Evolutionary conservation across 2,113 vertebrate species (phyloP), one percentile per base, ranked within the genome.

Genomic region (Lycaon pictus): DNA sequence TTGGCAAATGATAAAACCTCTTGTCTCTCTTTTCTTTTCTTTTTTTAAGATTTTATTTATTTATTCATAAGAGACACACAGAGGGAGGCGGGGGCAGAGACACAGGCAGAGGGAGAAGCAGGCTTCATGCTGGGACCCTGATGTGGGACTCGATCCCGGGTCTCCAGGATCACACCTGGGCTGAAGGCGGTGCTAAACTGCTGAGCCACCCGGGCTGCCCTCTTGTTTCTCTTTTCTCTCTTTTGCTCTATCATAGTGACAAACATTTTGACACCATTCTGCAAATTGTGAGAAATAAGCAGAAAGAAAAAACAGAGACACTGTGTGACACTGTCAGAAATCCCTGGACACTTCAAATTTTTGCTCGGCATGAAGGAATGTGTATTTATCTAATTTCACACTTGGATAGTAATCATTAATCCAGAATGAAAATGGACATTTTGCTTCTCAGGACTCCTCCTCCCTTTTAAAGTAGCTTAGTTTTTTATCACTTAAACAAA

Each of bases 331-430:
- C 53, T 74, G 55, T 95, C 5, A 37, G 67, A 95, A 96, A 62
- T 65, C 87, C 56, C 90, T 27, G 60, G 48, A 76, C 69, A 94
- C 90, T 92, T 96, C 22, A 86, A 74, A 90, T 67, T 71, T 88
- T 82, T 94, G 48, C 55, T 97, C 48, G 88, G 76, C 90, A 85
- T 89, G 87, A 95, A 86, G 25, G 84, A 97, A 19, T 95, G 35
- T 95, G 22, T 97, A 90, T 97, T 96, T 97, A 92, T 79, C 84
- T 97, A 97, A 97, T 98, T 98, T 98, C 96, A 97, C 92, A 96
- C 87, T 97, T 96, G 90, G 10, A 88, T 93, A 83, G 81, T 88
- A 94, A 81, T 96, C 92, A 96, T 97, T 96, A 97, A 97, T 88
- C 81, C 76, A 94, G 71, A 96, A 98, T 96, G 93, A 97, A 97